phyloP scores from a whole-genome alignment of 2,888 invertebrate genomes.

The Masnerella sp. region DNA sequence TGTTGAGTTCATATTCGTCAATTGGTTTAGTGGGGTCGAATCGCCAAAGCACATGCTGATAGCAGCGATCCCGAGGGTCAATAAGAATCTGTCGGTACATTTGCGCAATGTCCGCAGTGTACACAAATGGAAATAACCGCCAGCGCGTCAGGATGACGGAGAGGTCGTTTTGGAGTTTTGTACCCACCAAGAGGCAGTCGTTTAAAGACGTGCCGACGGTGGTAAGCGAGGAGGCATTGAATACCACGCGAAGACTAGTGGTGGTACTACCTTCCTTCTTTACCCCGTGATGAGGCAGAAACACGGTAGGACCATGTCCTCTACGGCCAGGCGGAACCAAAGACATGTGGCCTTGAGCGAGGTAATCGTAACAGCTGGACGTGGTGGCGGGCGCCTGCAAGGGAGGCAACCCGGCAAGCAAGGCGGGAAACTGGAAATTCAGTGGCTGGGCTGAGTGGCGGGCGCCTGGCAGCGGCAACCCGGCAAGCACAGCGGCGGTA shows the following conservation, averaged over 20 bases:
- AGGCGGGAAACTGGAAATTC: no score
- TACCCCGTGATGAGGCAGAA: neutral
- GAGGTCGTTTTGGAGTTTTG: neutral
- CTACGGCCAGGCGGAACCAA: no score
- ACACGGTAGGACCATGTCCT: no score
- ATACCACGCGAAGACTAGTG: neutral
- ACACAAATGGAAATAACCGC: neutral
- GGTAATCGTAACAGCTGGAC: no score
- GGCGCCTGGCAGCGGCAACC: no score
- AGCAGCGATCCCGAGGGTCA: neutral
- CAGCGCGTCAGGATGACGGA: neutral
- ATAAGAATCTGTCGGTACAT: constrained; percentile 30
- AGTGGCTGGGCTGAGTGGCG: no score
- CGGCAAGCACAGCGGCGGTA: no score
- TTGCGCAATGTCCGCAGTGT: constrained; percentile 25
- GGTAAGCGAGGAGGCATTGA: neutral
- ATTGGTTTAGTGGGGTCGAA: neutral
- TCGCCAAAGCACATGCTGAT: neutral
- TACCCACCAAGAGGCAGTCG: neutral
- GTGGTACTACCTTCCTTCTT: neutral
- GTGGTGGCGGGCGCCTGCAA: no score
- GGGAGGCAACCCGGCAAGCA: no score
- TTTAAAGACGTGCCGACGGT: neutral
- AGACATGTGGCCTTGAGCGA: no score
- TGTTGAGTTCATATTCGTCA: neutral